A percentile compares a stretch with the other conserved stretches of the same genome.
Evolutionary conservation across 2,888 invertebrate species (phyloP).

Genomic region (Chloroclystis v-ata): DNA sequence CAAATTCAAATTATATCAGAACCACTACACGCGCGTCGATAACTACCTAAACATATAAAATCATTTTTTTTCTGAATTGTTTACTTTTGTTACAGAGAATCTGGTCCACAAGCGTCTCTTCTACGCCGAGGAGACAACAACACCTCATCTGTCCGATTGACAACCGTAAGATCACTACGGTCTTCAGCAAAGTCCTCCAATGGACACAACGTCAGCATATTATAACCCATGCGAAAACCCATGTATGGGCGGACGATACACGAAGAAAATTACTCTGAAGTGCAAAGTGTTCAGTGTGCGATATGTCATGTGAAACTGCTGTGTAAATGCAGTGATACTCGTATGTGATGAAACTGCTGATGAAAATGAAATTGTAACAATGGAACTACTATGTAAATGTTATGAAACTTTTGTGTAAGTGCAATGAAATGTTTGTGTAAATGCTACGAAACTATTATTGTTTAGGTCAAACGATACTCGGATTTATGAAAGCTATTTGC

Average conservation of each 20-base stretch:
- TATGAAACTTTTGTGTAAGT: background rate
- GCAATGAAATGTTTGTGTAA: background rate
- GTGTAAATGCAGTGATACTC: conserved; percentile 30
- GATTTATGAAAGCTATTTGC: too few relatives aligned
- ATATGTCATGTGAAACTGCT: conserved; percentile 40
- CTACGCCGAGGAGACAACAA: conserved; percentile 63
- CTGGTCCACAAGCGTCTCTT: conserved; percentile 61
- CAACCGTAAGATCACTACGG: conserved; percentile 58
- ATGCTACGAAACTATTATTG: background rate
- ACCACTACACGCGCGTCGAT: too few relatives aligned
- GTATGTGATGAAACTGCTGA: background rate
- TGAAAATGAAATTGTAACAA: too few relatives aligned
- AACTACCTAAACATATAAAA: too few relatives aligned
- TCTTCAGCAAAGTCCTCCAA: conserved; percentile 65
- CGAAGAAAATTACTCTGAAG: conserved; percentile 32
- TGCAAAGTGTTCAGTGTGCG: conserved; percentile 36
- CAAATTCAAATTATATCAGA: too few relatives aligned
- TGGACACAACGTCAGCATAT: conserved; percentile 59
- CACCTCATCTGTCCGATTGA: conserved; percentile 63
- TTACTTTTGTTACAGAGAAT: conserved; percentile 47
- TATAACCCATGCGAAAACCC: conserved; percentile 50
- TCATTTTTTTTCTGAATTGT: background rate
- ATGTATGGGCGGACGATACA: conserved; percentile 27
- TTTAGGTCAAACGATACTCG: too few relatives aligned
- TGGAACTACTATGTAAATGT: too few relatives aligned